Conservation (phyloP, 2,797 vertebrate genomes). For the Scomberomorus guttatus region DNA sequence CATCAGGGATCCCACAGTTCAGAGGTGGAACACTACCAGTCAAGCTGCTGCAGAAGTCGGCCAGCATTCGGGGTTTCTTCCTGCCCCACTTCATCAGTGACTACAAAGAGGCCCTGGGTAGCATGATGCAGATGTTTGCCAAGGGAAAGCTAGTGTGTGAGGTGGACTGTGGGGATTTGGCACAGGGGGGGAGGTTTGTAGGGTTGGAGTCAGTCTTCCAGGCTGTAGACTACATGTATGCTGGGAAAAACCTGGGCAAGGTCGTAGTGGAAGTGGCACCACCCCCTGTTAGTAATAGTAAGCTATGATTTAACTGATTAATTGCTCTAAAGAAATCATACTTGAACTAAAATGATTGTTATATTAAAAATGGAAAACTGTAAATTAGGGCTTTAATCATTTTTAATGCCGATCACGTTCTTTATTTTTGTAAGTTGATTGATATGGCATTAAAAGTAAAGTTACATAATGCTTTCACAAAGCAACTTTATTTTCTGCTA, state of each 20-base stretch:
- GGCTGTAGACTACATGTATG: constrained; percentile 95
- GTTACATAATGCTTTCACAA: constrained; percentile 7
- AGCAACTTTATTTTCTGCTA: constrained; percentile 17
- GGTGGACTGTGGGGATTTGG: constrained; percentile 89
- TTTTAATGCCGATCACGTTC: neutral
- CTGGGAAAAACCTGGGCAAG: constrained; percentile 94
- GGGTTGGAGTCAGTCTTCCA: constrained; percentile 92
- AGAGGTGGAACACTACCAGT: constrained; percentile 86
- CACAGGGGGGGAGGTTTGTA: constrained; percentile 87
- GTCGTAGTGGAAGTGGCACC: constrained; percentile 91
- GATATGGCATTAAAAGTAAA: constrained; percentile 5
- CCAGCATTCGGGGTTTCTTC: constrained; percentile 92
- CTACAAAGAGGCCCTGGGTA: constrained; percentile 86
- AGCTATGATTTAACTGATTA: constrained; percentile 86
- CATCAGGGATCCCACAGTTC: constrained; percentile 86
- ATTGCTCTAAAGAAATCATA: constrained; percentile 31
- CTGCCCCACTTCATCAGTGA: constrained; percentile 90
- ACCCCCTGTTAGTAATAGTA: constrained; percentile 86
- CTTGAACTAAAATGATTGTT: constrained; percentile 24
- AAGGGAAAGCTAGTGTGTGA: constrained; percentile 89
- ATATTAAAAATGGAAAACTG: neutral
- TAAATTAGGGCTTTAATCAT: constrained; percentile 7
- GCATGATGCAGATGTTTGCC: constrained; percentile 88
- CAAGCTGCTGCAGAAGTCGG: constrained; percentile 92
- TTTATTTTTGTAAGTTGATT: constrained; percentile 64